Conservation (phyloP, 2,888 invertebrate species). For the Nomada hirtipes region DNA sequence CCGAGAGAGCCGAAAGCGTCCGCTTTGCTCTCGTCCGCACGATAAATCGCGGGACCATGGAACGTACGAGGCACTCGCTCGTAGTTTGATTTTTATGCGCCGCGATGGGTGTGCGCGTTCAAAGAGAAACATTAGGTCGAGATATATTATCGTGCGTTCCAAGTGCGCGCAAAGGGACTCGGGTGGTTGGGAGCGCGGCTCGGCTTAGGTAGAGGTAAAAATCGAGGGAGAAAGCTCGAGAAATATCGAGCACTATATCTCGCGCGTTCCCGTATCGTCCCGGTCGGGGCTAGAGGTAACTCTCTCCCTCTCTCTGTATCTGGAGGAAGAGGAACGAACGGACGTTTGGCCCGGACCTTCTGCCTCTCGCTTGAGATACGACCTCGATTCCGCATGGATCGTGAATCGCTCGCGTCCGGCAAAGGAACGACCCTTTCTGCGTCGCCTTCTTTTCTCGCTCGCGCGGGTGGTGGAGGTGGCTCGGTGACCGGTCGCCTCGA, state of each 20-base stretch:
- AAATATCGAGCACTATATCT: conserved; percentile 48
- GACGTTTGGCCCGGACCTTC: conserved; percentile 17
- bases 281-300: conserved; percentile 30
- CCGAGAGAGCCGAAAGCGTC: not conserved
- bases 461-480: not conserved
- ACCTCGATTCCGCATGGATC: conserved; percentile 52
- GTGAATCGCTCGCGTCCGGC: conserved; percentile 39
- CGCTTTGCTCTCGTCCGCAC: not conserved
- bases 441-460: conserved; percentile 8
- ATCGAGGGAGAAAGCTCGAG: conserved; percentile 20
- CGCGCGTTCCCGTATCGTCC: conserved; percentile 12
- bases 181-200: not conserved
- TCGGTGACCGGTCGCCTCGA: not conserved
- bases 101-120: conserved; percentile 29
- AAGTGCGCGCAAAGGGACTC: conserved; percentile 17
- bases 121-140: conserved; percentile 41
- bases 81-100: conserved; percentile 43
- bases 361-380: conserved; percentile 47
- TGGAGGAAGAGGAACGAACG: conserved; percentile 11
- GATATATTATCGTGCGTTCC: conserved; percentile 43
- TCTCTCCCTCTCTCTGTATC: not conserved
- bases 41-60: conserved; percentile 38
- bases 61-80: conserved; percentile 23
- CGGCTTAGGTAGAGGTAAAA: conserved; percentile 19
- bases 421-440: conserved; percentile 21